Conservation (phyloP, 2,888 invertebrate species). For the Dyspetes luteomarginatus region DNA sequence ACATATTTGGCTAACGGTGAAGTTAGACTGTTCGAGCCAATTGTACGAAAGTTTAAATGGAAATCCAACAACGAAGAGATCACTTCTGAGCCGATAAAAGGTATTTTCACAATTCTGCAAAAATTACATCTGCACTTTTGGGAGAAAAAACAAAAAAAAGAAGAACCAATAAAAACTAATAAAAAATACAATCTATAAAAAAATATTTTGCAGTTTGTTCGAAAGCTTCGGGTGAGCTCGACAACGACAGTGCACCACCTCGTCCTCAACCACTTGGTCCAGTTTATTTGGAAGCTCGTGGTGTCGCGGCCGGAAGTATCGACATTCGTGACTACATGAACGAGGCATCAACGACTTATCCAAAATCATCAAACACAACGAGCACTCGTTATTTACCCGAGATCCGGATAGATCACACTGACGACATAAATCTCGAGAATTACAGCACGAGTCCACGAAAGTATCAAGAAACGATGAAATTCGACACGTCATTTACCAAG, state of each 20-base stretch:
- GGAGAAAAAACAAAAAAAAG: not conserved
- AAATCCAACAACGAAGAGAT: constrained; percentile 75
- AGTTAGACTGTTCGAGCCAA: constrained; percentile 72
- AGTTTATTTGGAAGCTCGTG: constrained; percentile 74
- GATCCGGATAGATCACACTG: constrained; percentile 77
- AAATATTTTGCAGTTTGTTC: constrained; percentile 84
- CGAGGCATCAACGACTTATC: constrained; percentile 69
- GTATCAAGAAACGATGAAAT: constrained; percentile 76
- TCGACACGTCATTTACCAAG: constrained; percentile 54
- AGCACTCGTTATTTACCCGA: constrained; percentile 75
- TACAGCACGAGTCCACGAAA: constrained; percentile 84
- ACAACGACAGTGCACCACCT: constrained; percentile 86
- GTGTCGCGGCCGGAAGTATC: constrained; percentile 77
- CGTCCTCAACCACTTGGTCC: constrained; percentile 66
- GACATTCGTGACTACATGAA: constrained; percentile 79
- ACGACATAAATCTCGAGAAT: constrained; percentile 83
- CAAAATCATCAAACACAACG: constrained; percentile 69
- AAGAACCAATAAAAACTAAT: not conserved
- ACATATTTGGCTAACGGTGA: constrained; percentile 71
- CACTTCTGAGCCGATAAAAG: constrained; percentile 80
- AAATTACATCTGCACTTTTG: not conserved
- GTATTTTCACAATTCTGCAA: constrained; percentile 66
- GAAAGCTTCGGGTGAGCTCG: constrained; percentile 87
- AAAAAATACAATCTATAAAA: not conserved
- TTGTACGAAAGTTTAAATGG: constrained; percentile 77